Percentiles rank a stretch among this genome's conserved stretches.
Conservation (phyloP, 2,797 vertebrate genomes). For the Tauraco hartlaubi region DNA sequence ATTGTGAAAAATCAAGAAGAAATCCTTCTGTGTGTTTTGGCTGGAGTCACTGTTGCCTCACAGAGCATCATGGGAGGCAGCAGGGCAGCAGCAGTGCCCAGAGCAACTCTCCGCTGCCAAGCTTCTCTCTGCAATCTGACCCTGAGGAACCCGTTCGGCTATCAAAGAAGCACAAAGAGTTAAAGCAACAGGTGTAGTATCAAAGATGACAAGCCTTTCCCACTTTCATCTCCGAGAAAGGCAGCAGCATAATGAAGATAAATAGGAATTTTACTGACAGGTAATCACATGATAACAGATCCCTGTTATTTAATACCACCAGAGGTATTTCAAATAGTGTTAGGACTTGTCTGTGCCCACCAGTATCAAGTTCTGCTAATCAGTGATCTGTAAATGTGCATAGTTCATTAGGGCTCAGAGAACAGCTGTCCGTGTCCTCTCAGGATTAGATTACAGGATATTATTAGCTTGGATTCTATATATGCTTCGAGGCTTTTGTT, state of each 20-base stretch:
- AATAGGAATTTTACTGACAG: slow-evolving; percentile 82
- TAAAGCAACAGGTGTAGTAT: slow-evolving; percentile 50
- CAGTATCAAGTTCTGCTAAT: slow-evolving; percentile 61
- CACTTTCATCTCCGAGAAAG: slow-evolving; percentile 51
- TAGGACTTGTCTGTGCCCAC: slow-evolving; percentile 69
- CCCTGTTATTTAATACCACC: slow-evolving; percentile 71
- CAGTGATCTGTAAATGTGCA: slow-evolving; percentile 64
- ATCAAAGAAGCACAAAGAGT: background rate
- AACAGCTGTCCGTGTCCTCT: slow-evolving; percentile 69
- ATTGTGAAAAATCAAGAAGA: background rate
- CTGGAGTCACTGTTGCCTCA: background rate
- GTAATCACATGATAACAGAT: slow-evolving; percentile 82
- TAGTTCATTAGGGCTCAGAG: slow-evolving; percentile 58
- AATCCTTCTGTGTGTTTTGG: background rate
- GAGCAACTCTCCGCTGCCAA: background rate
- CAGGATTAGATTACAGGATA: slow-evolving; percentile 75
- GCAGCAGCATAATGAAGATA: slow-evolving; percentile 77
- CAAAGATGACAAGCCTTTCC: slow-evolving; percentile 36
- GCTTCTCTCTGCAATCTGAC: background rate
- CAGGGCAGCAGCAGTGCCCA: background rate
- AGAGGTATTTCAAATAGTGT: slow-evolving; percentile 67
- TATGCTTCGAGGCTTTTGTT: slow-evolving; percentile 63
- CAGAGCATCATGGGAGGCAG: accelerated
- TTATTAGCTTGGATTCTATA: slow-evolving; percentile 72
- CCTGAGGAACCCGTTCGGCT: background rate